Conservation (phyloP, 2,797 vertebrate genomes). For the Sciaenops ocellatus region DNA sequence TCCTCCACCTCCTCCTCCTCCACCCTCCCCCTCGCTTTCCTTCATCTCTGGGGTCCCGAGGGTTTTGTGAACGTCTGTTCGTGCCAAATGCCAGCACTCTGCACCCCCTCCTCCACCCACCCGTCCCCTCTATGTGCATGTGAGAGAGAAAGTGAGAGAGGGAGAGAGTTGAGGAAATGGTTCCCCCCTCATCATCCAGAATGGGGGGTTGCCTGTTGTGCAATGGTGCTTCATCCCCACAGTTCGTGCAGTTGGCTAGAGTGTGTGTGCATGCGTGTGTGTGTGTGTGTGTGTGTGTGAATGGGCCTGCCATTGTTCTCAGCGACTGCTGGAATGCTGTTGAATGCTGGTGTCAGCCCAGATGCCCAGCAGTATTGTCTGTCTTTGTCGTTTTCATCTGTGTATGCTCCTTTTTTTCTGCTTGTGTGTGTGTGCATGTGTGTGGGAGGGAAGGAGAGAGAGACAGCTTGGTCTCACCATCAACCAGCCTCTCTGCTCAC, state of each 20-base stretch:
- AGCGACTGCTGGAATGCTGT: slow-evolving; percentile 65
- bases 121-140: slow-evolving; percentile 3
- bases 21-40: slow-evolving; percentile 40
- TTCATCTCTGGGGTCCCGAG: slow-evolving; percentile 66
- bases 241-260: slow-evolving; percentile 41
- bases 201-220: slow-evolving; percentile 52
- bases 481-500: neutral
- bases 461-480: slow-evolving; percentile 1
- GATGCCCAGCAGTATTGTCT: slow-evolving; percentile 57
- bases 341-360: slow-evolving; percentile 57
- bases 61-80: slow-evolving; percentile 75
- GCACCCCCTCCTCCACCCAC: slow-evolving; percentile 15
- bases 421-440: neutral
- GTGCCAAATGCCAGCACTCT: slow-evolving; percentile 77
- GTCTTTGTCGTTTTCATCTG: slow-evolving; percentile 49
- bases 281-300: slow-evolving; percentile 5
- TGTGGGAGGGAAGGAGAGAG: too few species aligned
- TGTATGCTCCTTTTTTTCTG: slow-evolving; percentile 4
- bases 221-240: slow-evolving; percentile 41
- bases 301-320: slow-evolving; percentile 62
- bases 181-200: slow-evolving; percentile 43
- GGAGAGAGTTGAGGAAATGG: slow-evolving; percentile 54
- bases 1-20: slow-evolving; percentile 37
- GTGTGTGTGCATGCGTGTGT: slow-evolving; percentile 28
- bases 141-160: slow-evolving; percentile 31